A percentile compares a stretch with the other conserved stretches of the same genome.
Evolutionary conservation across 2,113 vertebrate genomes (phyloP).

Genomic region (Phodopus roborovskii): DNA sequence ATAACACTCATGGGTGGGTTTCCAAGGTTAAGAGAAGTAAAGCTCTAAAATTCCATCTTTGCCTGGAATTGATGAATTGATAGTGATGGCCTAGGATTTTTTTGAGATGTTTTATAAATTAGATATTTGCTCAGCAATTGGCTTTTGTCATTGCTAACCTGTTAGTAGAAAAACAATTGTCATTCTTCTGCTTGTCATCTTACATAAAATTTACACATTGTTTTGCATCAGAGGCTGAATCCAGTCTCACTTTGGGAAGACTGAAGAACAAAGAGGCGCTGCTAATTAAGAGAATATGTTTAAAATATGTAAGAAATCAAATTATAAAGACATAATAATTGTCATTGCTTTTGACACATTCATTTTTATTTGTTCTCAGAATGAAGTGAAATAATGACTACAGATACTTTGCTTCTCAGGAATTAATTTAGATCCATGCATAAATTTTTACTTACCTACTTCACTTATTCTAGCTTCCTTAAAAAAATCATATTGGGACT

Average conservation of each 20-base stretch:
- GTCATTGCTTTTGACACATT: constrained; percentile 70
- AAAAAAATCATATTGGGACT: background rate
- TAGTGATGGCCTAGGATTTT: constrained; percentile 30
- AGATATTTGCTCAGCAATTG: constrained; percentile 42
- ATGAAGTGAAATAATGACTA: constrained; percentile 57
- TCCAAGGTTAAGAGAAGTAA: background rate
- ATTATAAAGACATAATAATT: constrained; percentile 67
- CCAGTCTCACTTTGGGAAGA: constrained; percentile 52
- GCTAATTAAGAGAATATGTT: constrained; percentile 80
- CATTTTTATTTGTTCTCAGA: constrained; percentile 71
- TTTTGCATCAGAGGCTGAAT: constrained; percentile 55
- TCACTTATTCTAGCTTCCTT: constrained; percentile 43
- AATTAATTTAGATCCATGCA: constrained; percentile 54
- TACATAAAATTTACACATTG: constrained; percentile 63
- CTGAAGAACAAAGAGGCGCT: constrained; percentile 55
- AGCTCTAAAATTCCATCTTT: constrained; percentile 3
- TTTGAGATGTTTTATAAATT: constrained; percentile 53
- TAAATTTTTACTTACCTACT: constrained; percentile 71
- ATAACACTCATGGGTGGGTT: constrained; percentile 24
- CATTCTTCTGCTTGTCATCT: constrained; percentile 65
- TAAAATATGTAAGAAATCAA: constrained; percentile 74
- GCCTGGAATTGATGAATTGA: background rate
- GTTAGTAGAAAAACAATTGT: constrained; percentile 68
- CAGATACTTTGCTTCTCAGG: constrained; percentile 57
- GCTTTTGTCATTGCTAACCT: constrained; percentile 47